Evolutionary conservation across 2,888 invertebrate species (phyloP).

Genomic region (Hedychridium roseum): DNA sequence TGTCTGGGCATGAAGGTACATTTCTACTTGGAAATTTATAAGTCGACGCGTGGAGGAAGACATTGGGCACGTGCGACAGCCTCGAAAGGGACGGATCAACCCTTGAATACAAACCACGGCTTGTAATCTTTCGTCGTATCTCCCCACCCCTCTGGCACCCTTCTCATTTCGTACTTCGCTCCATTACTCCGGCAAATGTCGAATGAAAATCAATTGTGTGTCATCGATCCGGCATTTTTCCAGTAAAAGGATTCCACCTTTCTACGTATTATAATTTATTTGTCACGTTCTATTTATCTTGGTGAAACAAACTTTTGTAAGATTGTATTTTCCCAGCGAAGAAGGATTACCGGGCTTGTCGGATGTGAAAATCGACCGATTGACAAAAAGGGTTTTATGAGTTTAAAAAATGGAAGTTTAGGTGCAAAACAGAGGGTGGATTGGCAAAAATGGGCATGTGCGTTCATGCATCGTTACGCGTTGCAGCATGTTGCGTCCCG

Average conservation of each 20-base stretch:
- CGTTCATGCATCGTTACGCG: conserved; percentile 31
- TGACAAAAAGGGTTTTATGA: too few species aligned
- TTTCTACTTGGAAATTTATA: conserved; percentile 29
- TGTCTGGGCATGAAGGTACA: too few species aligned
- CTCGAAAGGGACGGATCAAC: conserved; percentile 13
- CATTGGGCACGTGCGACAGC: conserved; percentile 23
- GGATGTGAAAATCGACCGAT: too few species aligned
- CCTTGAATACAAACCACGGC: conserved; percentile 24
- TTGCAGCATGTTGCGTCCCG: conserved; percentile 29
- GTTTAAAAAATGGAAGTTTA: too few species aligned
- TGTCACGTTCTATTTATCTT: too few species aligned
- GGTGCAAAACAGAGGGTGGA: too few species aligned
- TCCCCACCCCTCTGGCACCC: conserved; percentile 4
- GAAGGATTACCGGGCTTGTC: too few species aligned
- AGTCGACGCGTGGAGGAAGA: conserved; percentile 15
- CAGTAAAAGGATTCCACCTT: too few species aligned
- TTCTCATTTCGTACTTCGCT: conserved; percentile 3
- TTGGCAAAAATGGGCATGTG: too few species aligned
- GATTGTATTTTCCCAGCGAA: too few species aligned
- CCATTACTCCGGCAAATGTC: conserved; percentile 5
- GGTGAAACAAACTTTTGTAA: too few species aligned
- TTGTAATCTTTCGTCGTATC: conserved; percentile 16
- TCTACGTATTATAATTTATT: too few species aligned
- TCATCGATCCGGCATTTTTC: conserved; percentile 12
- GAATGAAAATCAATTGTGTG: conserved; percentile 15